Conservation (phyloP, 2,797 vertebrate species). For the Pteropus rufus region DNA sequence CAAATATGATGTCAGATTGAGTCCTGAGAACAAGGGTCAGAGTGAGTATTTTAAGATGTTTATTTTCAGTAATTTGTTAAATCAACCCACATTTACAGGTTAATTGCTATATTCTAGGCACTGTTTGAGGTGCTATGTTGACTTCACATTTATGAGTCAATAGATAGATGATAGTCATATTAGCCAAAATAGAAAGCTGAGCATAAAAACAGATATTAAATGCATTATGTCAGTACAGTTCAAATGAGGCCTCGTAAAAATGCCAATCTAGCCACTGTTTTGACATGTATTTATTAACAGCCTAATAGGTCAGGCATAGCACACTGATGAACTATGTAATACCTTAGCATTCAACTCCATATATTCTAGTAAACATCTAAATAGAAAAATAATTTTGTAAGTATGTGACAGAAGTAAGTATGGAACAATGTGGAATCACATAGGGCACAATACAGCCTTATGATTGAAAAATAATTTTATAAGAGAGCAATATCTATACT, state of each 20-base stretch:
- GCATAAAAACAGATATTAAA: neutral
- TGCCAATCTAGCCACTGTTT: neutral
- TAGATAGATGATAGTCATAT: neutral
- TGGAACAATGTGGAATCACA: neutral
- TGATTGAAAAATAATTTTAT: neutral
- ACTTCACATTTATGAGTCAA: neutral
- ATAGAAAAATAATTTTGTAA: neutral
- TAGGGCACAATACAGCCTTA: neutral
- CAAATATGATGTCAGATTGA: neutral
- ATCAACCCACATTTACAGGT: neutral
- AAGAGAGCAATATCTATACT: neutral
- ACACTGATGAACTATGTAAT: neutral
- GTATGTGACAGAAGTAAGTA: neutral
- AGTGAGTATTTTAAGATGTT: neutral
- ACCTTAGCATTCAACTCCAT: neutral
- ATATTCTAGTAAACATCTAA: neutral
- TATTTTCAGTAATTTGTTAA: neutral
- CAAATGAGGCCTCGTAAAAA: neutral
- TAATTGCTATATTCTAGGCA: neutral
- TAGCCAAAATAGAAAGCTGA: neutral
- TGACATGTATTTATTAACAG: neutral
- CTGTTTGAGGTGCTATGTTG: neutral
- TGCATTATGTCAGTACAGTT: neutral
- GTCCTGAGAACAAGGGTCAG: neutral
- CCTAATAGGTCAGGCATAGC: neutral